Percentiles rank a stretch among this genome's conserved stretches.
Conservation (phyloP, 2,113 vertebrate genomes). For the Corythoichthys intestinalis region DNA sequence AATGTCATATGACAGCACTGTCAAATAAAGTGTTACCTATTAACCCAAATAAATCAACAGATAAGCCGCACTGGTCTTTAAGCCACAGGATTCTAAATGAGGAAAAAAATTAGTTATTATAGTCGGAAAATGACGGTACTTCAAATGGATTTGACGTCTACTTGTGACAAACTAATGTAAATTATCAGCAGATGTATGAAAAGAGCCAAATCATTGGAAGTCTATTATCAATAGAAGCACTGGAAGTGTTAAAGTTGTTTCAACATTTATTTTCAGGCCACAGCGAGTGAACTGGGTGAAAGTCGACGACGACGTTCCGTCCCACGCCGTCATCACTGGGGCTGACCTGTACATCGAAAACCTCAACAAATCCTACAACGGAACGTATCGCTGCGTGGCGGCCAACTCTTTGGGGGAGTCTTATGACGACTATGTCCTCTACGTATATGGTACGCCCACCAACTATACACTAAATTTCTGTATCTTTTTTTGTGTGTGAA, state of each 20-base stretch:
- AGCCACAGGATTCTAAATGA: no score
- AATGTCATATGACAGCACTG: no score
- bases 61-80: no score
- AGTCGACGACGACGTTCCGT: slow-evolving; percentile 93
- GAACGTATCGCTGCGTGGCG: slow-evolving; percentile 94
- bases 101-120: no score
- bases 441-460: slow-evolving; percentile 89
- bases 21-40: no score
- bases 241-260: neutral
- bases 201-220: no score
- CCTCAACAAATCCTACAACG: slow-evolving; percentile 98
- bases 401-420: slow-evolving; percentile 89
- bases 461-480: neutral
- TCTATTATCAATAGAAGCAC: no score
- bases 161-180: no score
- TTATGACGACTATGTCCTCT: slow-evolving; percentile 93
- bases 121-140: no score
- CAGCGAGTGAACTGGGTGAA: slow-evolving; percentile 89
- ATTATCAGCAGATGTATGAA: no score
- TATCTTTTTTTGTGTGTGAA: neutral
- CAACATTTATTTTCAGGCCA: slow-evolving; percentile 74
- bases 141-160: no score
- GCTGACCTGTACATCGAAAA: slow-evolving; percentile 91
- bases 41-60: no score
- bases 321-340: slow-evolving; percentile 87